These are phyloP conservation scores for Gila orcuttii DNA, from an alignment of 2,113 vertebrate species.

Conservation along the genomic window DNA sequence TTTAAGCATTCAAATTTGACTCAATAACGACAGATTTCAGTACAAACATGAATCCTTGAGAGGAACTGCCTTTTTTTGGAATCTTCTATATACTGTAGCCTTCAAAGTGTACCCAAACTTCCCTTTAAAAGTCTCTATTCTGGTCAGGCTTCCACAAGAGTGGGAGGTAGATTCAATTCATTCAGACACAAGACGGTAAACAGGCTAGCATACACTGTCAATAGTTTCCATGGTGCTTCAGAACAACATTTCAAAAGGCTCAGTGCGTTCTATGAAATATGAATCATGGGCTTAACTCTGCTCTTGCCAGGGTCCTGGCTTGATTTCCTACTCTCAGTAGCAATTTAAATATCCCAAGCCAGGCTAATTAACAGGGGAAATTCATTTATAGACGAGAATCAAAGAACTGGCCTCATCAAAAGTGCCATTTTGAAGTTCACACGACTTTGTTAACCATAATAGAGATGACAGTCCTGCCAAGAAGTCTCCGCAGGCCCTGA, in stretches of 20 bases:
- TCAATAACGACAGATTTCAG: background rate
- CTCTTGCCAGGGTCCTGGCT: slow-evolving; percentile 26
- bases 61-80: background rate
- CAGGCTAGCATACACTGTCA: slow-evolving; percentile 2
- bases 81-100: background rate
- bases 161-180: slow-evolving; percentile 27
- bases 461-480: slow-evolving; percentile 25
- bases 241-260: slow-evolving; percentile 24
- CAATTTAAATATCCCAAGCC: slow-evolving; percentile 45
- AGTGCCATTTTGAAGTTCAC: slow-evolving; percentile 48
- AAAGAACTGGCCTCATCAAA: slow-evolving; percentile 34
- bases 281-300: slow-evolving; percentile 16
- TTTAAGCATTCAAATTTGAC: background rate
- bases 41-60: background rate
- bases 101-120: slow-evolving; percentile 10
- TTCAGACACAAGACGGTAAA: slow-evolving; percentile 1
- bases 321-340: slow-evolving; percentile 35
- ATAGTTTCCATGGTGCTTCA: slow-evolving; percentile 18
- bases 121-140: background rate
- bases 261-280: slow-evolving; percentile 1
- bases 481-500: background rate
- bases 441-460: slow-evolving; percentile 37
- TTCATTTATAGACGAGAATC: slow-evolving; percentile 46
- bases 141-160: slow-evolving; percentile 4
- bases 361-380: slow-evolving; percentile 50